A percentile compares a stretch with the other conserved stretches of the same genome.
phyloP scores from a whole-genome alignment of 2,797 vertebrate genomes.

The Pseudochirops corinnae region DNA sequence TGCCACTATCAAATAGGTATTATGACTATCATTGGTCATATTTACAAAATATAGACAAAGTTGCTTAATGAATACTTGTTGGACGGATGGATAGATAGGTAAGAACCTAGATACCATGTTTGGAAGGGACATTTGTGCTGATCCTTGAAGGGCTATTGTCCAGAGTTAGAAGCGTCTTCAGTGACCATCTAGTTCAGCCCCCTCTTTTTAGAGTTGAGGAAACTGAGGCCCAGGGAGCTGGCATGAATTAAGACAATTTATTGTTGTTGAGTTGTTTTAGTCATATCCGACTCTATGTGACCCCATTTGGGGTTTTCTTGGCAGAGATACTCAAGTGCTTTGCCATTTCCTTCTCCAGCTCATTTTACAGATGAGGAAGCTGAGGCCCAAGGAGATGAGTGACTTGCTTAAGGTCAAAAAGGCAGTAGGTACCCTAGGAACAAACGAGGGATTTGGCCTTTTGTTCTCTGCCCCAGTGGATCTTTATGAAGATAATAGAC shows the following conservation, averaged over 20 bases:
- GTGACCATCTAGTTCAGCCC: not conserved
- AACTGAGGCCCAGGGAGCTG: not conserved
- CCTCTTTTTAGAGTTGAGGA: not conserved
- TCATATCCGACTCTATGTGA: not conserved
- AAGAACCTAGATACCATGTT: not conserved
- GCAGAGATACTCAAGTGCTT: not conserved
- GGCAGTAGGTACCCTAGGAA: not conserved
- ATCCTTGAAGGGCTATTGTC: not conserved
- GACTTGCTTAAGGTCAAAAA: not conserved
- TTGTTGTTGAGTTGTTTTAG: not conserved
- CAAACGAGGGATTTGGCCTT: not conserved
- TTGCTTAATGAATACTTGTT: not conserved
- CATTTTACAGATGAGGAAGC: not conserved
- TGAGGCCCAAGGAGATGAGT: not conserved
- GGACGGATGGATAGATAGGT: not conserved
- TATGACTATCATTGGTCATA: not conserved
- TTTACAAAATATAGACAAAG: not conserved
- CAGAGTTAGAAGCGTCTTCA: not conserved
- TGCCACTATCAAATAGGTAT: not conserved
- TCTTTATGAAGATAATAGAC: constrained; percentile 1
- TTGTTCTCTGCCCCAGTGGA: not conserved
- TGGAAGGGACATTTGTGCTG: not conserved
- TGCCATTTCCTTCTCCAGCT: not conserved
- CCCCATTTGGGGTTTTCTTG: not conserved
- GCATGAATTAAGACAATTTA: not conserved